A percentile compares a stretch with the other conserved stretches of the same genome.
phyloP scores from a whole-genome alignment of 1,140 invertebrate genomes.

The Tyrophagus putrescentiae region DNA sequence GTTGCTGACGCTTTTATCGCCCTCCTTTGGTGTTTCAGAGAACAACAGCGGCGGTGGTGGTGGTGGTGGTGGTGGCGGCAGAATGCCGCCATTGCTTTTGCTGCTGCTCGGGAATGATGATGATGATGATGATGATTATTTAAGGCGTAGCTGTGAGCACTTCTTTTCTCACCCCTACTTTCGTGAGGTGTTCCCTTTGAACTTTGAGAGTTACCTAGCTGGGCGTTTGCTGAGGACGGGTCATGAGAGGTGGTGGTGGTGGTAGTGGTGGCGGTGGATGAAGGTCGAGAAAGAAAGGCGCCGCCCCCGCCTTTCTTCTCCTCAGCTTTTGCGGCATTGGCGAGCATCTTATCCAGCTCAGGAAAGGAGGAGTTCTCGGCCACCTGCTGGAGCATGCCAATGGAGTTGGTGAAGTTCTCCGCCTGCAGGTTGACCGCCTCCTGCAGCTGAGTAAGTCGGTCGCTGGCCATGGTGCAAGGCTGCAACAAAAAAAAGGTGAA shows the following conservation, averaged over 20 bases:
- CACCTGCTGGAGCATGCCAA: slow-evolving; percentile 86
- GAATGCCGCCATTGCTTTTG: neutral
- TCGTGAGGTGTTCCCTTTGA: neutral
- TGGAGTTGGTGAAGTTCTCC: slow-evolving; percentile 93
- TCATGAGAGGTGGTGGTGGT: neutral
- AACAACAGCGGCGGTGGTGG: neutral
- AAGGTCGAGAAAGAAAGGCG: neutral
- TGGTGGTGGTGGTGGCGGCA: neutral
- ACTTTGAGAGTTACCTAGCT: neutral
- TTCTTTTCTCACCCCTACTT: no score
- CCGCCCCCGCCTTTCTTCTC: neutral
- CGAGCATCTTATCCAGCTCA: slow-evolving; percentile 35
- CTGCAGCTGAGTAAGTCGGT: slow-evolving; percentile 86
- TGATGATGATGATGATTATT: no score
- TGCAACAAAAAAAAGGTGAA: no score
- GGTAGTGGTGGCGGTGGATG: neutral
- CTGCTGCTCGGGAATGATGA: neutral
- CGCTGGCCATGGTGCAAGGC: slow-evolving; percentile 33
- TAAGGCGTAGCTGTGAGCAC: no score
- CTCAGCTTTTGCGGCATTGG: neutral
- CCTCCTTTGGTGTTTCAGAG: no score
- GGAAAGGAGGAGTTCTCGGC: slow-evolving; percentile 82
- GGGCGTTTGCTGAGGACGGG: neutral
- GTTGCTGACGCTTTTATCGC: no score
- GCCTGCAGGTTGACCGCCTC: slow-evolving; percentile 96